phyloP scores from a whole-genome alignment of 2,797 vertebrate species.

The Octomys mimax region DNA sequence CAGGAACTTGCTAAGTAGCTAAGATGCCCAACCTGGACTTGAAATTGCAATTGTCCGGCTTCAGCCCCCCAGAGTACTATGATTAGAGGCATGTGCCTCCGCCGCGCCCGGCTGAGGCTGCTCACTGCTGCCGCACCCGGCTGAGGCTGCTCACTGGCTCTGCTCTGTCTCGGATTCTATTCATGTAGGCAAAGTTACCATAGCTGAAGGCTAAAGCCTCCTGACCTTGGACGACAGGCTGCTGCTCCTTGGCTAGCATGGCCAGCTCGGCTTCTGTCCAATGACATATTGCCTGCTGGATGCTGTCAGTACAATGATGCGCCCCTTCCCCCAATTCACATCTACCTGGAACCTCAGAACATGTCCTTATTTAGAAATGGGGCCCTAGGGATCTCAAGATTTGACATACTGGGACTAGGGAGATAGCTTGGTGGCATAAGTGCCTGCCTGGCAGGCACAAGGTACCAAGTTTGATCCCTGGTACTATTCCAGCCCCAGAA shows the following conservation, averaged over 20 bases:
- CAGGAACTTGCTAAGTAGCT: background rate
- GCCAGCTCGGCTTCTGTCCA: background rate
- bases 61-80: background rate
- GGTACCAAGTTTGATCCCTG: too few species aligned
- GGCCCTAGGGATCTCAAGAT: background rate
- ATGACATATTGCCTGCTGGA: background rate
- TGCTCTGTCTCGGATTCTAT: background rate
- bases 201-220: background rate
- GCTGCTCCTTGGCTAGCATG: fast-evolving
- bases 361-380: background rate
- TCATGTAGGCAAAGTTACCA: background rate
- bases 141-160: background rate
- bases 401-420: background rate
- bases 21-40: background rate
- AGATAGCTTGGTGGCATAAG: too few species aligned
- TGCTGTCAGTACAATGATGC: background rate
- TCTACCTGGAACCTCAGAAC: background rate
- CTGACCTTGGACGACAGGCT: background rate
- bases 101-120: background rate
- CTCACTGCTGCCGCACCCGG: background rate
- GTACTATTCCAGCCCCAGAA: too few species aligned
- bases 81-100: background rate
- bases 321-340: background rate
- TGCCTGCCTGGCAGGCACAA: too few species aligned
- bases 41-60: background rate